Conservation (phyloP, 2,888 invertebrate genomes). For the Oxystoma pomonae region DNA sequence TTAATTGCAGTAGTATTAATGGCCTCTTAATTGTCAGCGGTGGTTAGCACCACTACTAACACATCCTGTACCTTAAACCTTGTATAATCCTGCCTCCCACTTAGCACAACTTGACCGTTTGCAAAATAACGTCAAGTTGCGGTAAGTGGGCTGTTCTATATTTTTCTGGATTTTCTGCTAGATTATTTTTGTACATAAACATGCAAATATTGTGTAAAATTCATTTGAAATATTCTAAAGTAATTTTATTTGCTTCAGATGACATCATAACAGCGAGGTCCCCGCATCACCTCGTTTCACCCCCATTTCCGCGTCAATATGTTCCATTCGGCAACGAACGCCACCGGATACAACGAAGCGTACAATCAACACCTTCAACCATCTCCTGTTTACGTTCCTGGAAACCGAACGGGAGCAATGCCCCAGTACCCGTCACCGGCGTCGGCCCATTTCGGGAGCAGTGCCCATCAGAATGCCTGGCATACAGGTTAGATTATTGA, state of each 20-base stretch:
- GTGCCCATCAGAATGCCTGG: conserved; percentile 37
- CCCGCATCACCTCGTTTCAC: background rate
- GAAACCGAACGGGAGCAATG: conserved; percentile 49
- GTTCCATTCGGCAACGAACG: conserved; percentile 45
- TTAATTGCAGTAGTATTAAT: too few species aligned
- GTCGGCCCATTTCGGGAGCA: conserved; percentile 40
- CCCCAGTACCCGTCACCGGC: conserved; percentile 51
- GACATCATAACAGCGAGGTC: conserved; percentile 10
- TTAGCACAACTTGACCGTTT: too few species aligned
- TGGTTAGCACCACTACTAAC: too few species aligned
- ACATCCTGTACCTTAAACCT: too few species aligned
- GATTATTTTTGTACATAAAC: too few species aligned
- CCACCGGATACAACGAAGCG: conserved; percentile 42
- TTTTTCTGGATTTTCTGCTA: too few species aligned
- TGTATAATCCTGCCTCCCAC: too few species aligned
- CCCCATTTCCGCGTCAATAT: conserved; percentile 29
- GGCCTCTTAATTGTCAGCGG: too few species aligned
- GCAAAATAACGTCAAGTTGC: too few species aligned
- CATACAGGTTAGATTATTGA: conserved; percentile 33
- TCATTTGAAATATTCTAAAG: too few species aligned
- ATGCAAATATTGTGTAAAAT: too few species aligned
- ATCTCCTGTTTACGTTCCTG: conserved; percentile 62
- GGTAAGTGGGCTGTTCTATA: too few species aligned
- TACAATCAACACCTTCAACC: conserved; percentile 49
- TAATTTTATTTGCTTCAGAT: conserved; percentile 20